Base-by-base conservation (phyloP, 2,113 vertebrate genomes). In the Lucifuga dentata region DNA sequence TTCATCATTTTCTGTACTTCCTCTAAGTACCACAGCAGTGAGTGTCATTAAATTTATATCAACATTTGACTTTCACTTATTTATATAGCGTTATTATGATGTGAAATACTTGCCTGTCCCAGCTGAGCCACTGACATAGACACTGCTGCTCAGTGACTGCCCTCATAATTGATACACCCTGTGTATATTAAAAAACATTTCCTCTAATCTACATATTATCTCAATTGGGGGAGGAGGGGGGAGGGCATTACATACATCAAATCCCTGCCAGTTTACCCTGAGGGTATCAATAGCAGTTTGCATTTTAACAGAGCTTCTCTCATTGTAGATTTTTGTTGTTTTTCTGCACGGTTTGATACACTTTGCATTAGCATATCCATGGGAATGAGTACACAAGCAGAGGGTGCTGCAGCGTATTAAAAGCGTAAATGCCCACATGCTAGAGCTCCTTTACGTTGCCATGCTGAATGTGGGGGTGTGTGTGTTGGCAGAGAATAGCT, bases 291-390 rank as follows among this genome's bases (percentile, higher is more conserved):
- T 55, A 64, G 20, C n/a, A 23, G 26, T 64, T 78, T 74, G 71
- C 55, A 83, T 84, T 79, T 80, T 73, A 75, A 84, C 7, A 29
- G 26, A 52, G 55, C 68, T 46, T 65, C 43, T 9, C 59, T 79
- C 64, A 11, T 71, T 26, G 38, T n/a, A 50, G 57, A 43, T 32
- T 53, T 78, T 85, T 76, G n/a, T 29, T 80, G 61, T 88, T 81
- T 73, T 69, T 8, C 60, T 76, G 56, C 76, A 64, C 38, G 23
- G 61, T 83, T 80, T 73, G 73, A 72, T 77, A 53, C 73, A 53
- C 77, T 72, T 65, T 74, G 52, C 68, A 78, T 79, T 48, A 73
- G 48, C 50, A 58, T 63, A 52, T 68, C 55, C 57, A 64, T 49
- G 64, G 8, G 32, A 61, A 57, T 20, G 3, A 61, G 21, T 0